Evolutionary conservation across 2,888 invertebrate genomes (phyloP), one percentile per base, ranked within the genome.

Genomic region (Acanthosepion pharaonis): DNA sequence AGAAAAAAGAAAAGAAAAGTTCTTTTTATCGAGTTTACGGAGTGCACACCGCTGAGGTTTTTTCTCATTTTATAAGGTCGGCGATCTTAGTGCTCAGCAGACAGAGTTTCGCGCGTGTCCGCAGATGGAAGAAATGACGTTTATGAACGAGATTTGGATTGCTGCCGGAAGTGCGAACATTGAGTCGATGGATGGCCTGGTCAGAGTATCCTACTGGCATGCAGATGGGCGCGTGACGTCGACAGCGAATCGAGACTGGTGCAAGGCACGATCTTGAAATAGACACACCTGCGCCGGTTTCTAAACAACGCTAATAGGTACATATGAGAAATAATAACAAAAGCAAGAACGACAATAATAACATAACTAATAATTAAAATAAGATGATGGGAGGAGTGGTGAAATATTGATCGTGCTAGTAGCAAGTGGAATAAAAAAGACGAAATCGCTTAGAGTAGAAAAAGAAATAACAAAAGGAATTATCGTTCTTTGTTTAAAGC

Each of bases 191-290:
- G 78, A 78, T 78, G 33, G n/a, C 78, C 78, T 9, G n/a, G n/a
- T 33, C 78, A 5, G n/a, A 33, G 18, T 15, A n/a, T 78, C n/a
- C 78, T 78, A 78, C n/a, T 33, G 78, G n/a, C 78, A 78, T 78
- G 23, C 78, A 78, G 78, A n/a, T 78, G 78, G 78, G 78, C n/a
- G 78, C 78, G 78, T 78, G 78, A 78, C 78, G n/a, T 78, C n/a
- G n/a, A 33, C 78, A n/a, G 11, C 78, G n/a, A 78, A 78, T 33
- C n/a, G 15, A 15, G 15, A 33, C n/a, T n/a, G n/a, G n/a, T 78
- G 78, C 33, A 33, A 33, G 78, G 78, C 78, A 78, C 78, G n/a
- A 78, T 78, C n/a, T 78, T 78, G n/a, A 33, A n/a, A 78, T 33
- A n/a, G n/a, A 15, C 78, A 78, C 78, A 78, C 78, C n/a, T 78